A percentile compares a stretch with the other conserved stretches of the same genome.
These are phyloP conservation scores for Acrobasis repandana DNA, from an alignment of 2,888 invertebrate species.

Conservation along the genomic window DNA sequence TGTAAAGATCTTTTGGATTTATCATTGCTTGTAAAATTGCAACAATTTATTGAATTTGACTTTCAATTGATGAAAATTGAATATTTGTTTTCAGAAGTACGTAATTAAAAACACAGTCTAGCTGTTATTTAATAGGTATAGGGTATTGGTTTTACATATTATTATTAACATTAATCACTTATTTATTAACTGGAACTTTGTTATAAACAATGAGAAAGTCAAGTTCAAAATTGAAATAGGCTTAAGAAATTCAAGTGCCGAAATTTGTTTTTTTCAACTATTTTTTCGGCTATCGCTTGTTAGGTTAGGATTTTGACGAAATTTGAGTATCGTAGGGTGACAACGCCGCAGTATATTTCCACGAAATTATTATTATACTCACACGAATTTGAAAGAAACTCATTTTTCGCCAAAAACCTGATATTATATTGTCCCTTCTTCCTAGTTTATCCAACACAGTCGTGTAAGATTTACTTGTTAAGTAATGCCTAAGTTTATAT, in stretches of 20 bases:
- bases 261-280: background rate
- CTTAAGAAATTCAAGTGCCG: slow-evolving; percentile 16
- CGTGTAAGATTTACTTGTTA: slow-evolving; percentile 73
- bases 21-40: slow-evolving; percentile 12
- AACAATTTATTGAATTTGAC: slow-evolving; percentile 11
- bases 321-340: background rate
- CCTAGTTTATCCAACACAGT: slow-evolving; percentile 9
- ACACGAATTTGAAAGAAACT: background rate
- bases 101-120: background rate
- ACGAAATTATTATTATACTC: background rate
- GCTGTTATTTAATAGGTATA: background rate
- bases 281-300: background rate
- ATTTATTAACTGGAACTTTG: too few species aligned
- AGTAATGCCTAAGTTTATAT: slow-evolving; percentile 80
- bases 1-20: slow-evolving; percentile 19
- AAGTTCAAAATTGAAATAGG: slow-evolving; percentile 13
- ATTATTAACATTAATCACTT: background rate
- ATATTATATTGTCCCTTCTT: background rate
- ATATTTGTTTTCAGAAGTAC: too few species aligned
- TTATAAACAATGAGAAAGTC: background rate
- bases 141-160: background rate
- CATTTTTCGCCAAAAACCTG: slow-evolving; percentile 9
- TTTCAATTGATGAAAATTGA: background rate
- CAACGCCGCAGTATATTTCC: background rate
- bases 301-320: slow-evolving; percentile 6